Evolutionary conservation across 1,140 invertebrate species (phyloP), one percentile per base, ranked within the genome.

Genomic region (Ridgeia piscesae): DNA sequence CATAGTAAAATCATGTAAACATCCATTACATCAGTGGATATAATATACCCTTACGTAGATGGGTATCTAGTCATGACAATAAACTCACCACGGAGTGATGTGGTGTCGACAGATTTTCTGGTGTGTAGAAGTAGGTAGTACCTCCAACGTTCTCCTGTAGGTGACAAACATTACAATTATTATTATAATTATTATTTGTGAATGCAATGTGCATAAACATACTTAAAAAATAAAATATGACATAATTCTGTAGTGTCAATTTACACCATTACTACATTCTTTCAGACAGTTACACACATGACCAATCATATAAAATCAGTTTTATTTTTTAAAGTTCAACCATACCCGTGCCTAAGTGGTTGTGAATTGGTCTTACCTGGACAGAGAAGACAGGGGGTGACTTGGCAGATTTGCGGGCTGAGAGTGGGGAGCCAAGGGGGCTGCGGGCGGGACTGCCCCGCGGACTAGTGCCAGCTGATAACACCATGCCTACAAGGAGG

Each of bases 61-160:
- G n/a, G n/a, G n/a, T n/a, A n/a, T n/a, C n/a, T n/a, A n/a, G n/a
- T n/a, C n/a, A n/a, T n/a, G n/a, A n/a, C 0, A 89, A 91, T 27
- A 11, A n/a, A 94, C 94, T 94, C 93, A 95, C 95, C 93, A 94
- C 92, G 92, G 94, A 94, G 91, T 95, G 94, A 92, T 94, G 93
- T 91, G 96, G 91, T 93, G 94, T 93, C 92, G 96, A 95, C 89
- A 96, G 95, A 88, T 96, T 96, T 92, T 96, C 96, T 88, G 97
- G 95, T 77, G 97, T 95, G 94, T 98, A 99, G 96, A 98, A 99
- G 96, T 99, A 99, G 9, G 98, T 99, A 33, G 98, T 99, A 34
- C 98, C 98, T 90, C 98, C 98, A 93, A 99, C 98, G 97, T 98
- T 98, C 96, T 98, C 98, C 97, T 98, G 96, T 34, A 94, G 91